phyloP scores from a whole-genome alignment of 2,888 invertebrate genomes.

The Mesorhabditis spiculigera region DNA sequence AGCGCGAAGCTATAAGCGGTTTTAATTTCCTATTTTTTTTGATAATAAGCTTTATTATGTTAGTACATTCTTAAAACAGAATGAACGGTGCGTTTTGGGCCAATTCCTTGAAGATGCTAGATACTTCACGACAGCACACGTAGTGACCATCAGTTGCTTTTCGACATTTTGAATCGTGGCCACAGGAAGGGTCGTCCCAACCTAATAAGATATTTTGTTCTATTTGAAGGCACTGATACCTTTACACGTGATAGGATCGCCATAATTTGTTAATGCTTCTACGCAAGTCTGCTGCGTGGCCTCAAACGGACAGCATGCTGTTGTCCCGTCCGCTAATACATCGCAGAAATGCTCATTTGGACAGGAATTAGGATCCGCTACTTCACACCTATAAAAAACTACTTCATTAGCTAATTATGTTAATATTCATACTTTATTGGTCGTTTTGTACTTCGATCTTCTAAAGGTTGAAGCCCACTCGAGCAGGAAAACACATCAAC shows the following conservation, averaged over 20 bases:
- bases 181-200: conserved; percentile 35
- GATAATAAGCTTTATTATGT: too few relatives aligned
- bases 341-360: conserved; percentile 33
- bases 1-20: not conserved
- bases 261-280: conserved; percentile 28
- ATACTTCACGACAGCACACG: conserved; percentile 29
- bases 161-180: conserved; percentile 32
- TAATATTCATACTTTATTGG: conserved; percentile 12
- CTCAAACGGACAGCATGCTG: conserved; percentile 35
- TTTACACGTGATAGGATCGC: conserved; percentile 20
- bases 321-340: conserved; percentile 27
- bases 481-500: conserved; percentile 39
- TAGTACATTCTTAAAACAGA: not conserved
- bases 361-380: conserved; percentile 33
- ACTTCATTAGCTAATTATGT: too few relatives aligned
- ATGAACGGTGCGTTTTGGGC: not conserved
- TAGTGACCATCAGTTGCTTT: conserved; percentile 32
- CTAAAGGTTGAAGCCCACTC: conserved; percentile 26
- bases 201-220: conserved; percentile 10
- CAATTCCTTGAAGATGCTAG: not conserved
- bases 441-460: conserved; percentile 19
- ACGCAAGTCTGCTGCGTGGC: conserved; percentile 22
- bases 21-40: too few relatives aligned
- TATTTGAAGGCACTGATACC: conserved; percentile 6
- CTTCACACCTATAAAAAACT: conserved; percentile 20